These are phyloP conservation scores for Heliconius nattereri DNA, from an alignment of 1,140 invertebrate species.

Conservation along the genomic window DNA sequence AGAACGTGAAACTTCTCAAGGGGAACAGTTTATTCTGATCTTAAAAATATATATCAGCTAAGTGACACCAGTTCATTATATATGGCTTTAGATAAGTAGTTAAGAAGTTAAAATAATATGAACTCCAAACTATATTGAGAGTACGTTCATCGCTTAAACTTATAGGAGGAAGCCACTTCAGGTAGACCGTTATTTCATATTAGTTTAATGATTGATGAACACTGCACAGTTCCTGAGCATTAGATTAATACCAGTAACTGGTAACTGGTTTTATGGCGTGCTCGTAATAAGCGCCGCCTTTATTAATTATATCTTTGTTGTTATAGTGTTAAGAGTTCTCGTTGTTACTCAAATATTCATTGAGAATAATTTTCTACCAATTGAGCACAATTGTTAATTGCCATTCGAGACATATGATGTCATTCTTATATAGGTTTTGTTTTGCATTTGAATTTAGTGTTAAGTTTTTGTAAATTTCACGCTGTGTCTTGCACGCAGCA, in stretches of 20 bases:
- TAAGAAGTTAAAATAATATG: conserved; percentile 8
- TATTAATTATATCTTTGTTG: conserved; percentile 26
- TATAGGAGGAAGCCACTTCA: not conserved
- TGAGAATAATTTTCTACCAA: conserved; percentile 28
- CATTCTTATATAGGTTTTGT: conserved; percentile 1
- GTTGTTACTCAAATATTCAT: conserved; percentile 28
- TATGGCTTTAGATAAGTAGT: not conserved
- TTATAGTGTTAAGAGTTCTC: conserved; percentile 14
- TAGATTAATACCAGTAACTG: not conserved
- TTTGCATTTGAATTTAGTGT: not conserved
- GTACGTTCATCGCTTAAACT: not conserved
- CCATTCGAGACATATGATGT: conserved; percentile 30
- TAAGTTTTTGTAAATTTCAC: no score
- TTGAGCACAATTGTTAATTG: conserved; percentile 35
- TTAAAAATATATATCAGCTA: conserved; percentile 10
- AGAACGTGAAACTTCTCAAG: conserved; percentile 19
- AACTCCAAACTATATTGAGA: not conserved
- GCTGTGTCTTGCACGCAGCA: no score
- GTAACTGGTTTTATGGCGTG: conserved; percentile 29
- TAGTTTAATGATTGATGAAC: conserved; percentile 28
- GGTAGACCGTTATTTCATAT: conserved; percentile 21
- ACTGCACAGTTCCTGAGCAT: not conserved
- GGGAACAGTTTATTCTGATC: conserved; percentile 11
- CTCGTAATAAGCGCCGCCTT: conserved; percentile 16
- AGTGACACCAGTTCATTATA: not conserved